Evolutionary conservation across 2,888 invertebrate species (phyloP).

Genomic region (Argyresthia goedartella): DNA sequence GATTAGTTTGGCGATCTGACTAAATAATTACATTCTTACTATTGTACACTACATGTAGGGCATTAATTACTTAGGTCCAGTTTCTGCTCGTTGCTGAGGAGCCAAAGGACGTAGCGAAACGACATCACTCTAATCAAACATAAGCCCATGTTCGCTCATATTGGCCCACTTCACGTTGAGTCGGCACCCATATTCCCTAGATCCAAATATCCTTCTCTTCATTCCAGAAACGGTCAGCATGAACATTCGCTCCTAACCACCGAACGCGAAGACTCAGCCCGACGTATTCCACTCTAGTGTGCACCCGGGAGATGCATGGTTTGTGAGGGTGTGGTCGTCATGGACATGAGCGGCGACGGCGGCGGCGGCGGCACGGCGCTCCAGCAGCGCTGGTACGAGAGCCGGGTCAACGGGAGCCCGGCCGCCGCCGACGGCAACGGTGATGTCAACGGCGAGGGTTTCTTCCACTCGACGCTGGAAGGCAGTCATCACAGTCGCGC

Average conservation of each 20-base stretch:
- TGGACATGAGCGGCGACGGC: conserved; percentile 67
- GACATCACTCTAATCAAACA: too few relatives aligned
- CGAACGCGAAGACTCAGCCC: neutral
- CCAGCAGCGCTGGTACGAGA: conserved; percentile 70
- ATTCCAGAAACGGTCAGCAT: conserved; percentile 47
- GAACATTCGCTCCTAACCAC: conserved; percentile 16
- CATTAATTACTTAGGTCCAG: too few relatives aligned
- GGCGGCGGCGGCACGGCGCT: conserved; percentile 47
- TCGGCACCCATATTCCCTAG: conserved; percentile 1
- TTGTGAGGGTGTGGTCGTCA: conserved; percentile 62
- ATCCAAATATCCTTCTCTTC: conserved; percentile 14
- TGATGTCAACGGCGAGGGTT: conserved; percentile 64
- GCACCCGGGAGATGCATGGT: conserved; percentile 61
- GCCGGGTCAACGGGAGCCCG: conserved; percentile 67
- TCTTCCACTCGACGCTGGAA: conserved; percentile 69
- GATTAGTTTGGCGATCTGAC: too few relatives aligned
- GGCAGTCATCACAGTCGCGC: conserved; percentile 67
- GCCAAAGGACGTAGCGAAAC: too few relatives aligned
- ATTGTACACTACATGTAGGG: too few relatives aligned
- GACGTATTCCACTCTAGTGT: neutral
- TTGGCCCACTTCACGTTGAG: too few relatives aligned
- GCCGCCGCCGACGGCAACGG: conserved; percentile 58
- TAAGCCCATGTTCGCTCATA: too few relatives aligned
- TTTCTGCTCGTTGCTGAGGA: too few relatives aligned
- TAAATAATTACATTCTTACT: too few relatives aligned